Conservation (phyloP, 2,888 invertebrate species). For the Andrena hattorfiana region DNA sequence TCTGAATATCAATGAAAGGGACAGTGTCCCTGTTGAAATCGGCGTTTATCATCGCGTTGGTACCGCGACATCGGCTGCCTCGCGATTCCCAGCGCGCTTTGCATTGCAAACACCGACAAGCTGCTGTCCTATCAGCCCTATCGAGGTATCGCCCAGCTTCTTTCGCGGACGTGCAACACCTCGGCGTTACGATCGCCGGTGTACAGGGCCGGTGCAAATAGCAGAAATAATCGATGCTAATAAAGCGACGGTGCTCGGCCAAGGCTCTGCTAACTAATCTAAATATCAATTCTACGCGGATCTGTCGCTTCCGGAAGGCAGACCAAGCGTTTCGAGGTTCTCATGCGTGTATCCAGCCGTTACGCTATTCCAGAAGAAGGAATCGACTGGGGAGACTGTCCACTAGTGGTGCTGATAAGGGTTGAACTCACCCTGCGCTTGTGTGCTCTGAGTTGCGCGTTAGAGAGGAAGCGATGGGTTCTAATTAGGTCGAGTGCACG, state of each 20-base stretch:
- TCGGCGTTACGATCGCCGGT: slow-evolving; percentile 20
- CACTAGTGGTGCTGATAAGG: too few relatives aligned
- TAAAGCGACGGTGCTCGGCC: slow-evolving; percentile 40
- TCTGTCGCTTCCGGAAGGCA: slow-evolving; percentile 54
- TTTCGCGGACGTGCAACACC: slow-evolving; percentile 33
- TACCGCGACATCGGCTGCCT: slow-evolving; percentile 28
- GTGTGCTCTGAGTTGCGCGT: too few relatives aligned
- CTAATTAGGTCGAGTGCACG: too few relatives aligned
- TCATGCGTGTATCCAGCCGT: slow-evolving; percentile 1
- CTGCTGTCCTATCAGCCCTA: slow-evolving; percentile 32
- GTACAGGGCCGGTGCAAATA: slow-evolving; percentile 39
- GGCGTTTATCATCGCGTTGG: slow-evolving; percentile 45
- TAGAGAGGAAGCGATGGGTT: too few relatives aligned
- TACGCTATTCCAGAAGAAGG: too few relatives aligned
- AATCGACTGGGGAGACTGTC: too few relatives aligned
- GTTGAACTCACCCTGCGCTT: too few relatives aligned
- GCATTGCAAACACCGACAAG: slow-evolving; percentile 46
- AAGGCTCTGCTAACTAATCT: slow-evolving; percentile 59
- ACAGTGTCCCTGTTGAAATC: slow-evolving; percentile 25
- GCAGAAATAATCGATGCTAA: slow-evolving; percentile 58
- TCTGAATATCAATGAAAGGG: slow-evolving; percentile 65
- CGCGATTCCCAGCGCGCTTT: slow-evolving; percentile 38
- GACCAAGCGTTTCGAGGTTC: slow-evolving; percentile 18
- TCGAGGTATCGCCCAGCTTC: slow-evolving; percentile 23
- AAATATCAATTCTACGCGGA: slow-evolving; percentile 61